Percentiles rank a stretch among this genome's conserved stretches.
Evolutionary conservation across 2,113 vertebrate species (phyloP).

Genomic region (Oncorhynchus kisutch): DNA sequence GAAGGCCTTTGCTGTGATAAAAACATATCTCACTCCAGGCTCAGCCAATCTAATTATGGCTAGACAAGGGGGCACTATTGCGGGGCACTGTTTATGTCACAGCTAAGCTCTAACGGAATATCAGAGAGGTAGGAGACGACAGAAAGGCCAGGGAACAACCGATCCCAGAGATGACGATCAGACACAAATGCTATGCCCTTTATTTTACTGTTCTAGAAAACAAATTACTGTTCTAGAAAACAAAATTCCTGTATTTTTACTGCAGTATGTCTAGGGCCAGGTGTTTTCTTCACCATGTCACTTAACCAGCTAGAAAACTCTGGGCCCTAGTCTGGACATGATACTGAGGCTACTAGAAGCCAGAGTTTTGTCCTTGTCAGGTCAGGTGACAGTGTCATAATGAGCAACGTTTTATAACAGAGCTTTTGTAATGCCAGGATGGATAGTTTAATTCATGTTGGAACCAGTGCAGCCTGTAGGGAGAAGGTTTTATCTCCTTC

Average conservation of each 20-base stretch:
- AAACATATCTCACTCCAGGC: conserved; percentile 50
- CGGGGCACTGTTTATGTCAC: conserved; percentile 43
- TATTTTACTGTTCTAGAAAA: background rate
- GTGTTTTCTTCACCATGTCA: background rate
- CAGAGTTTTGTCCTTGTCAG: background rate
- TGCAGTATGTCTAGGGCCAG: too few species aligned
- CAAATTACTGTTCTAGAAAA: background rate
- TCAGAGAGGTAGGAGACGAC: conserved; percentile 14
- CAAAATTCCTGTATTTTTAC: background rate
- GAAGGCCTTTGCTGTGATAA: conserved; percentile 53
- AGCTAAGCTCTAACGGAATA: background rate
- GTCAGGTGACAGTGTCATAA: too few species aligned
- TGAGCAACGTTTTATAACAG: too few species aligned
- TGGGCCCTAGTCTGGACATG: too few species aligned
- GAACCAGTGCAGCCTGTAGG: background rate
- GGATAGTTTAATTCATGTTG: background rate
- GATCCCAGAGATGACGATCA: conserved; percentile 21
- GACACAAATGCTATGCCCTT: conserved; percentile 31
- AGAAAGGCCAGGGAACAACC: conserved; percentile 20
- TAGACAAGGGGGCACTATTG: conserved; percentile 41
- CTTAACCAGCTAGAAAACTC: background rate
- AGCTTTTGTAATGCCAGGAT: too few species aligned
- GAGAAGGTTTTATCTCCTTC: background rate
- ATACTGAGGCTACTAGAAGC: too few species aligned
- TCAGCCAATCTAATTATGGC: conserved; percentile 48